Percentiles rank a stretch among this genome's conserved stretches.
phyloP scores from a whole-genome alignment of 2,113 vertebrate genomes.

The Protomyctophum bolini region DNA sequence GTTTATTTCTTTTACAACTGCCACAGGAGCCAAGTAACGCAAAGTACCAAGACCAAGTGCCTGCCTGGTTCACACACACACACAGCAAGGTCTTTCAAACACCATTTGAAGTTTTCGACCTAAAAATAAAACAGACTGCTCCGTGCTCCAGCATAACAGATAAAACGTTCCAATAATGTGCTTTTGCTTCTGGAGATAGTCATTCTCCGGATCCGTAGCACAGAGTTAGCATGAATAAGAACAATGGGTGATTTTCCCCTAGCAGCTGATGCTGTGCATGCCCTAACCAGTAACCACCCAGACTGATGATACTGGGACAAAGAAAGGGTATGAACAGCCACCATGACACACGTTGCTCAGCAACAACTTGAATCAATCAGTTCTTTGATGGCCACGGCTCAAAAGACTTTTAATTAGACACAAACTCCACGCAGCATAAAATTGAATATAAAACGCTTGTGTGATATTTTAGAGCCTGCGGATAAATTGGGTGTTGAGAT shows the following conservation, averaged over 20 bases:
- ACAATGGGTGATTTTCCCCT: constrained; percentile 65
- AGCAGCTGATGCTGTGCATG: constrained; percentile 62
- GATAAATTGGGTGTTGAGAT: constrained; percentile 30
- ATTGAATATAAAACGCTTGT: not conserved
- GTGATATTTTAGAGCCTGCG: constrained; percentile 54
- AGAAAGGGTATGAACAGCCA: constrained; percentile 41
- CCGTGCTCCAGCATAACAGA: constrained; percentile 28
- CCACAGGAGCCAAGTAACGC: constrained; percentile 45
- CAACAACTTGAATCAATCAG: constrained; percentile 68
- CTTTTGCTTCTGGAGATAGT: constrained; percentile 16
- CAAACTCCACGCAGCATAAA: not conserved
- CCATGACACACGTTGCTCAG: constrained; percentile 58
- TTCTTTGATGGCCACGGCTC: constrained; percentile 55
- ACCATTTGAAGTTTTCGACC: constrained; percentile 16
- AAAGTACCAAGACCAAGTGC: constrained; percentile 22
- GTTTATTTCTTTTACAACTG: constrained; percentile 61
- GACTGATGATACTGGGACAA: constrained; percentile 48
- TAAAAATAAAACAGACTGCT: not conserved
- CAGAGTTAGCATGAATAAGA: constrained; percentile 37
- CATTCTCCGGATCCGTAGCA: constrained; percentile 21
- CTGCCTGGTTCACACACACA: constrained; percentile 1
- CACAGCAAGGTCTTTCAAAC: constrained; percentile 17
- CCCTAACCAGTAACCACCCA: constrained; percentile 50
- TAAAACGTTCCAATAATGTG: constrained; percentile 4
- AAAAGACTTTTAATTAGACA: constrained; percentile 16